These are phyloP conservation scores for Tenebrosternarchus preto DNA, from an alignment of 2,113 vertebrate species.

Conservation along the genomic window DNA sequence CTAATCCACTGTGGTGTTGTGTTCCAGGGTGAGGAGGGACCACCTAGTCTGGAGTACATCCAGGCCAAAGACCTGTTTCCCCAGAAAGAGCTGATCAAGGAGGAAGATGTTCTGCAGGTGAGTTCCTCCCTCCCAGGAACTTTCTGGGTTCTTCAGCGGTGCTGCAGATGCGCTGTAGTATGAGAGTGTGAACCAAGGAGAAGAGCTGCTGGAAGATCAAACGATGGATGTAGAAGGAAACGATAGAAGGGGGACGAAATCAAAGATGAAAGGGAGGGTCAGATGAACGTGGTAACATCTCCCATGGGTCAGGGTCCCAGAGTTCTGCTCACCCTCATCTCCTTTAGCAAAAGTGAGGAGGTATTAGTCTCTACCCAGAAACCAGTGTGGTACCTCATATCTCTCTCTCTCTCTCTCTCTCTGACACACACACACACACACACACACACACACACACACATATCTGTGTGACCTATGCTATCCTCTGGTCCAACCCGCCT, in stretches of 20 bases:
- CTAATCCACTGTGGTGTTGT: constrained; percentile 36
- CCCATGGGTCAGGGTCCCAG: neutral
- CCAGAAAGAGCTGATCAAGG: constrained; percentile 95
- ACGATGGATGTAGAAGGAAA: neutral
- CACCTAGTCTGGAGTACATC: constrained; percentile 99
- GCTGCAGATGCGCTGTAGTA: too few relatives aligned
- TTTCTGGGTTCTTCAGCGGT: too few relatives aligned
- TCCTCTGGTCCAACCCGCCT: too few relatives aligned
- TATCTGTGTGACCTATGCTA: too few relatives aligned
- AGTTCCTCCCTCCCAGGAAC: neutral
- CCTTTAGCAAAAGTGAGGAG: neutral
- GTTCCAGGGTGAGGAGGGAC: constrained; percentile 94
- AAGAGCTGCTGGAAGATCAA: too few relatives aligned
- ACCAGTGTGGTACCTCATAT: neutral
- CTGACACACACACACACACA: neutral
- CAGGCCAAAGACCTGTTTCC: constrained; percentile 99
- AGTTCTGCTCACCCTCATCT: neutral
- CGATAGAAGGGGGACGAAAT: neutral
- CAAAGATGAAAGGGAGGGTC: too few relatives aligned
- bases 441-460: too few relatives aligned
- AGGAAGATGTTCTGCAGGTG: constrained; percentile 96
- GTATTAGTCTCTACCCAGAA: neutral
- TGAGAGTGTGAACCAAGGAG: too few relatives aligned
- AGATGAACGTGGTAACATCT: neutral
- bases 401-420: too few relatives aligned